Percentiles rank a stretch among this genome's conserved stretches.
Conservation (phyloP, 2,797 vertebrate genomes). For the Alca torda region DNA sequence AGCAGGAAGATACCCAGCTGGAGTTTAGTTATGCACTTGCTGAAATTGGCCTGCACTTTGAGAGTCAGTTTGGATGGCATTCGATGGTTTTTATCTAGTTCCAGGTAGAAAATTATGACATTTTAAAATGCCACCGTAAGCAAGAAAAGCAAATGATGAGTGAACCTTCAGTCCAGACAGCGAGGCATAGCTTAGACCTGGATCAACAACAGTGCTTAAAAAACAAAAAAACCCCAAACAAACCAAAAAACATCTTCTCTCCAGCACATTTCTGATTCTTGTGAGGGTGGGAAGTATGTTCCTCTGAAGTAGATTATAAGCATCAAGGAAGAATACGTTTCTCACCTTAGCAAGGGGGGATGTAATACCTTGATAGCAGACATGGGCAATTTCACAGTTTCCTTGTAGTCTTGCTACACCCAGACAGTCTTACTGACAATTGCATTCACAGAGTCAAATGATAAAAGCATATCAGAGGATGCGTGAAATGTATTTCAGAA, state of each 20-base stretch:
- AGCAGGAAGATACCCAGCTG: conserved; percentile 32
- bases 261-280: neutral
- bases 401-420: neutral
- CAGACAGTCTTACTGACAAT: neutral
- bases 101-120: conserved; percentile 38
- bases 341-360: neutral
- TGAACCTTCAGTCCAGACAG: conserved; percentile 17
- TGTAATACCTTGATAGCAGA: neutral
- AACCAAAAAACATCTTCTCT: neutral
- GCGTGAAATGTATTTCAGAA: conserved; percentile 23
- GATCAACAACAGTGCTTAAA: conserved; percentile 6
- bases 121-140: conserved; percentile 38
- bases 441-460: conserved; percentile 48
- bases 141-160: conserved; percentile 56
- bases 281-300: neutral
- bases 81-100: conserved; percentile 61
- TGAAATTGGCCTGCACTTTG: conserved; percentile 58
- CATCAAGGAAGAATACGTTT: neutral
- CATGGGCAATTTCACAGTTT: neutral
- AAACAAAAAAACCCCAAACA: neutral
- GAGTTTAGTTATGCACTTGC: conserved; percentile 67
- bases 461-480: conserved; percentile 28
- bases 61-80: conserved; percentile 60
- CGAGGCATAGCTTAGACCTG: neutral
- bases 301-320: neutral